These are phyloP conservation scores for Catharus fuscescens DNA, from an alignment of 2,113 vertebrate species.

Conservation along the genomic window DNA sequence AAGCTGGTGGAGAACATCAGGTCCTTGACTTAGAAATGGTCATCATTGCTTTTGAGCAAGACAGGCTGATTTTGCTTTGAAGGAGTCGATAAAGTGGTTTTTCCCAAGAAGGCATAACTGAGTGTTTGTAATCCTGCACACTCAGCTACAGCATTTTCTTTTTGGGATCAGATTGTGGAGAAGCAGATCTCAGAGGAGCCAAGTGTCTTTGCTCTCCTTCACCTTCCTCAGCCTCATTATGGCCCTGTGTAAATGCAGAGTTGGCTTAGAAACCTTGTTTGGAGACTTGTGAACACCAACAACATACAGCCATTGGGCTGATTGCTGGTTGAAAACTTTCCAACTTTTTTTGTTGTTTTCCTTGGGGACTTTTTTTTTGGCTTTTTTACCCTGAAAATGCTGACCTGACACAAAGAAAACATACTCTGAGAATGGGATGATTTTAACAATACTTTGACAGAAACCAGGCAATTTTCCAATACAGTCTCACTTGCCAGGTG, in stretches of 20 bases:
- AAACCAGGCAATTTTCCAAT: constrained; percentile 36
- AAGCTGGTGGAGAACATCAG: not conserved
- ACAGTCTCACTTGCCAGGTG: constrained; percentile 37
- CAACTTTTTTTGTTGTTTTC: not conserved
- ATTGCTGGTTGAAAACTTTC: not conserved
- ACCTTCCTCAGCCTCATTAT: not conserved
- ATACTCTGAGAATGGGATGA: constrained; percentile 14
- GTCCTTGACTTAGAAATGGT: not conserved
- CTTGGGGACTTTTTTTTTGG: not conserved
- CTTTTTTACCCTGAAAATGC: not conserved
- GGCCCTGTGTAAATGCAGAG: not conserved
- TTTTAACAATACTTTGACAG: constrained; percentile 42
- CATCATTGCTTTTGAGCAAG: not conserved
- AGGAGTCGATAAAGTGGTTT: not conserved
- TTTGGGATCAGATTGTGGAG: not conserved
- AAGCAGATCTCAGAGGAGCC: not conserved
- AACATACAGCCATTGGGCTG: not conserved
- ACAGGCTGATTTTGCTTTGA: not conserved
- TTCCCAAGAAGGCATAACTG: not conserved
- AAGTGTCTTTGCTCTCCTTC: not conserved
- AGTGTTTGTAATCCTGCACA: not conserved
- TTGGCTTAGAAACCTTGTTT: not conserved
- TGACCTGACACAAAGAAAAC: not conserved
- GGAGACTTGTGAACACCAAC: not conserved
- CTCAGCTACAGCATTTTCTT: not conserved